These are phyloP conservation scores for Mythimna albipuncta DNA, from an alignment of 2,888 invertebrate species.

Conservation along the genomic window DNA sequence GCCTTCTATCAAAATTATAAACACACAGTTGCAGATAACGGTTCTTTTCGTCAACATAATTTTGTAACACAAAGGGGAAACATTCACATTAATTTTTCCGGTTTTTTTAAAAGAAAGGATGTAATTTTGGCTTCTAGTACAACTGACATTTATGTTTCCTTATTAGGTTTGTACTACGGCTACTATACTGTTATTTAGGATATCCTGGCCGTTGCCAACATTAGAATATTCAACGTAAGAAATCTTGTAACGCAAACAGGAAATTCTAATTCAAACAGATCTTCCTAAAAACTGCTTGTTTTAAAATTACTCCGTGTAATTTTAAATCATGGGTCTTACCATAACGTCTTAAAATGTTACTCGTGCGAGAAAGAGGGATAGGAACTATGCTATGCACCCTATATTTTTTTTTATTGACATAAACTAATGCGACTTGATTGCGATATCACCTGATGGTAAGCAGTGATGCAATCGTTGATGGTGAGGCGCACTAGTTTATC, in stretches of 20 bases:
- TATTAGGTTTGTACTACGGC: slow-evolving; percentile 33
- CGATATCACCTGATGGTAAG: too few species aligned
- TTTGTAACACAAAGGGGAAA: not conserved
- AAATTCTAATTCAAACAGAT: slow-evolving; percentile 30
- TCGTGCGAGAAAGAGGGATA: too few species aligned
- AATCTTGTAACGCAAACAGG: slow-evolving; percentile 17
- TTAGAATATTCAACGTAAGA: slow-evolving; percentile 34
- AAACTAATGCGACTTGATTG: too few species aligned
- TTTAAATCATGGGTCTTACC: not conserved
- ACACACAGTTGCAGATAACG: slow-evolving; percentile 3
- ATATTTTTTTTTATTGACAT: too few species aligned
- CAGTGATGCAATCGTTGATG: too few species aligned
- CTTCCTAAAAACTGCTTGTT: slow-evolving; percentile 5
- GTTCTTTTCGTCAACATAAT: slow-evolving; percentile 6
- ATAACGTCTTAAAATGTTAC: too few species aligned
- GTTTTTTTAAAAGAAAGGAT: slow-evolving; percentile 36
- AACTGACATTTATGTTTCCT: slow-evolving; percentile 58
- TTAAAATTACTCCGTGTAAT: not conserved
- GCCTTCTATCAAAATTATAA: not conserved
- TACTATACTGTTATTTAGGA: slow-evolving; percentile 43
- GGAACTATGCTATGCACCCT: too few species aligned
- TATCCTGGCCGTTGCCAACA: slow-evolving; percentile 42
- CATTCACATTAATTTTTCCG: slow-evolving; percentile 8
- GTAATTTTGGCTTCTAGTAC: slow-evolving; percentile 23
- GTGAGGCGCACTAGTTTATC: too few species aligned